These are phyloP conservation scores for Cephalopachus bancanus DNA, from an alignment of 2,797 vertebrate genomes.

Conservation along the genomic window DNA sequence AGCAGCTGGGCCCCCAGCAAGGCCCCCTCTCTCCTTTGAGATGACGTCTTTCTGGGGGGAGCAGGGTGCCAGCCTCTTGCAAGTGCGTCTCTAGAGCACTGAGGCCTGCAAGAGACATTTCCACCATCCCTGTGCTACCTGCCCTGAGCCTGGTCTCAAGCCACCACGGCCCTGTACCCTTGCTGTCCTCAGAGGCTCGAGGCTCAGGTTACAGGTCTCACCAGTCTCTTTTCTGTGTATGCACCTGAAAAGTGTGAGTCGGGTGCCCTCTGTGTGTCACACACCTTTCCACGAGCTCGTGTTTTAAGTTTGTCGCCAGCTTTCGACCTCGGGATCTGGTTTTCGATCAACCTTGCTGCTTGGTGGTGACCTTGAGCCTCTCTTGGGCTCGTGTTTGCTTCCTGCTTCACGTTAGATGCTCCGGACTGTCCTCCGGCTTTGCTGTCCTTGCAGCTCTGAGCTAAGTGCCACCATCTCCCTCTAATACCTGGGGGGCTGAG, in stretches of 20 bases:
- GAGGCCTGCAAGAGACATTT: background rate
- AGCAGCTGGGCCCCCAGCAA: background rate
- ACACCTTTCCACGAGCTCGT: background rate
- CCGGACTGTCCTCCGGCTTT: background rate
- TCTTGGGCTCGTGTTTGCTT: background rate
- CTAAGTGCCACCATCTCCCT: background rate
- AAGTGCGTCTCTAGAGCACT: background rate
- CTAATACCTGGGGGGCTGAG: background rate
- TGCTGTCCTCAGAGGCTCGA: rapidly evolving
- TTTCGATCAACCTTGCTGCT: background rate
- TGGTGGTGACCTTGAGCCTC: background rate
- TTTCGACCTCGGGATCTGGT: background rate
- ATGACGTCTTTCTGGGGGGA: background rate
- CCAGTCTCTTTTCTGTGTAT: background rate
- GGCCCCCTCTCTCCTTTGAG: background rate
- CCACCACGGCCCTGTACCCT: rapidly evolving
- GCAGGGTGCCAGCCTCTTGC: rapidly evolving
- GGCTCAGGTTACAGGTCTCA: background rate
- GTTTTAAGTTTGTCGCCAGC: background rate
- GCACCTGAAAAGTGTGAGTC: background rate
- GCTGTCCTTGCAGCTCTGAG: background rate
- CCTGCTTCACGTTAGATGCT: background rate
- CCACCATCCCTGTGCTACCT: background rate
- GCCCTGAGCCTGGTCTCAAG: background rate
- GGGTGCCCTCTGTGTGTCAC: background rate